Evolutionary conservation across 2,888 invertebrate genomes (phyloP).

Genomic region (Mythimna impura): DNA sequence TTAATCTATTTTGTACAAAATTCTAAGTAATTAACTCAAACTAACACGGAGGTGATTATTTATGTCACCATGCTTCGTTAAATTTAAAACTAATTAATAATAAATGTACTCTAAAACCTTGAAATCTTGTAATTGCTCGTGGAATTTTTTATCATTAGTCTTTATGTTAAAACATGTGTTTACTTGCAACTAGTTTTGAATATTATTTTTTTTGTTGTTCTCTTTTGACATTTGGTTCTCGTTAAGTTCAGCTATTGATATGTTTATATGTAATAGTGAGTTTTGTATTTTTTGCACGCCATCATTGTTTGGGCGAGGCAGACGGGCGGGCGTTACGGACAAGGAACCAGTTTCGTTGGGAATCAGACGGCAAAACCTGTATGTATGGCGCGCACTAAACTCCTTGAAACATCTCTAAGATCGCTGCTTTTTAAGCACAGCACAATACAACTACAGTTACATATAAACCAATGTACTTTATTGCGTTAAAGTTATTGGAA

Average conservation of each 20-base stretch:
- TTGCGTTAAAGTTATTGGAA: slow-evolving; percentile 28
- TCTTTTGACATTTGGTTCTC: slow-evolving; percentile 61
- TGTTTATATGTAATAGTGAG: slow-evolving; percentile 62
- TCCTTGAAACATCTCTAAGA: slow-evolving; percentile 46
- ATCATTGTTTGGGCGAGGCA: slow-evolving; percentile 77
- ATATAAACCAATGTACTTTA: slow-evolving; percentile 17
- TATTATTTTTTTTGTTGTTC: slow-evolving; percentile 46
- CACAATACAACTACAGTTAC: slow-evolving; percentile 29
- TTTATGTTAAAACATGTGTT: slow-evolving; percentile 48
- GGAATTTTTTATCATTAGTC: slow-evolving; percentile 43
- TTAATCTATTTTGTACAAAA: slow-evolving; percentile 26
- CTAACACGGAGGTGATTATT: slow-evolving; percentile 1
- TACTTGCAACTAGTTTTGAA: slow-evolving; percentile 35
- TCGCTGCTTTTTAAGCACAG: slow-evolving; percentile 42
- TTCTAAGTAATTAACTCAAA: slow-evolving; percentile 11
- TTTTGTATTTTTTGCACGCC: slow-evolving; percentile 73
- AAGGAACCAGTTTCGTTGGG: slow-evolving; percentile 80
- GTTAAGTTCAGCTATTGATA: slow-evolving; percentile 64
- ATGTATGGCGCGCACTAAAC: slow-evolving; percentile 52
- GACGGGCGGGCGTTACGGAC: slow-evolving; percentile 86
- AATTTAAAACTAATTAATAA: slow-evolving; percentile 50
- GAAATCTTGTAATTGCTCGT: slow-evolving; percentile 44
- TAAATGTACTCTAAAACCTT: slow-evolving; percentile 51
- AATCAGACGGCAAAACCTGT: slow-evolving; percentile 65
- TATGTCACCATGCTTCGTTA: slow-evolving; percentile 54